These are phyloP conservation scores for Rousettus madagascariensis DNA, from an alignment of 2,797 vertebrate genomes.

Conservation along the genomic window DNA sequence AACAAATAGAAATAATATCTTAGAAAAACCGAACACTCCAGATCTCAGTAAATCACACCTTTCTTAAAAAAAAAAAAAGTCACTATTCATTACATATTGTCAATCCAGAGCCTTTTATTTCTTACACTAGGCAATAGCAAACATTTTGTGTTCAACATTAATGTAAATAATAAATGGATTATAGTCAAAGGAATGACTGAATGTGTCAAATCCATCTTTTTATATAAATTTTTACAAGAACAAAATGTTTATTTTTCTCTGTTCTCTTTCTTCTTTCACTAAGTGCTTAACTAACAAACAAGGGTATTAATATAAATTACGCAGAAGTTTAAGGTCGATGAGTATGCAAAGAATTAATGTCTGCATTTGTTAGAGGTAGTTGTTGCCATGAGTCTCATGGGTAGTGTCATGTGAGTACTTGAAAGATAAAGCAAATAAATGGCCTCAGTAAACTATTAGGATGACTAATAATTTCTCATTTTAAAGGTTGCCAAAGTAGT, in stretches of 20 bases:
- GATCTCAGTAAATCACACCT: neutral
- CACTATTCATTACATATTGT: neutral
- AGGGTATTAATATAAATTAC: neutral
- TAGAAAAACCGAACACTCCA: neutral
- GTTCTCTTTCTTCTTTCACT: neutral
- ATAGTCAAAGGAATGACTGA: neutral
- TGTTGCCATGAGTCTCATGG: neutral
- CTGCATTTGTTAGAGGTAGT: neutral
- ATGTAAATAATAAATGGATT: slow-evolving; percentile 1
- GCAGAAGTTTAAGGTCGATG: neutral
- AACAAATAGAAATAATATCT: neutral
- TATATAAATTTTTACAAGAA: neutral
- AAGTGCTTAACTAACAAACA: neutral
- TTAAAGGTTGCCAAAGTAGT: neutral
- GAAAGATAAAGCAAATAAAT: neutral
- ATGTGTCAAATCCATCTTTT: neutral
- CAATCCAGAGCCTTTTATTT: neutral
- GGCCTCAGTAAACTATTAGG: neutral
- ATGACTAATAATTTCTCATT: neutral
- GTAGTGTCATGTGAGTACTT: neutral
- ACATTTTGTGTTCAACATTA: neutral
- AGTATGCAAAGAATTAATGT: neutral
- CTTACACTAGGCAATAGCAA: neutral
- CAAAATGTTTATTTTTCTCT: neutral
- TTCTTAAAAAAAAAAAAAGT: neutral